Evolutionary conservation across 2,797 vertebrate species (phyloP).

Genomic region (Acomys russatus): DNA sequence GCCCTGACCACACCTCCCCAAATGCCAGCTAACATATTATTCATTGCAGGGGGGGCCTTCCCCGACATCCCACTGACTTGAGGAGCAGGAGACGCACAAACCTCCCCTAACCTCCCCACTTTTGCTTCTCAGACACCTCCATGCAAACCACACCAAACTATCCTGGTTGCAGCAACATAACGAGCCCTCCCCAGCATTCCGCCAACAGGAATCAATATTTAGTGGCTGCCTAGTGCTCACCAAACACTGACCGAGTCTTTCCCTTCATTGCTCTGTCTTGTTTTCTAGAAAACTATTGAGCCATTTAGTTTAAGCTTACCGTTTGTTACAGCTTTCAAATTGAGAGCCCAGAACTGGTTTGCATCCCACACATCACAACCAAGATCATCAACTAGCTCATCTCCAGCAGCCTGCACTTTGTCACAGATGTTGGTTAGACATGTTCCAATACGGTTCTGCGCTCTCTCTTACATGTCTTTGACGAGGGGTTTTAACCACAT

Average conservation of each 20-base stretch:
- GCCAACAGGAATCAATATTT: neutral
- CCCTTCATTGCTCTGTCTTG: neutral
- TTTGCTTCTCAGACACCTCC: neutral
- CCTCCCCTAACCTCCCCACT: neutral
- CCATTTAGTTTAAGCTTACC: conserved; percentile 12
- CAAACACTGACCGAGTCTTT: neutral
- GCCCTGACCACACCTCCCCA: neutral
- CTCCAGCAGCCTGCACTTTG: neutral
- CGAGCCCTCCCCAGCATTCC: neutral
- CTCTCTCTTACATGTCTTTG: neutral
- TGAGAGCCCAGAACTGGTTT: neutral
- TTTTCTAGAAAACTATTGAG: conserved; percentile 21
- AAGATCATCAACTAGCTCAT: neutral
- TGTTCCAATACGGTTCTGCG: neutral
- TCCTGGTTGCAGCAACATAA: neutral
- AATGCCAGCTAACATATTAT: neutral
- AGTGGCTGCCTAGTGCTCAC: neutral
- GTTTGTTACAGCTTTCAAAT: conserved; percentile 10
- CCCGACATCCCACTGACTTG: neutral
- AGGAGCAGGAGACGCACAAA: neutral
- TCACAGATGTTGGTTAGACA: neutral
- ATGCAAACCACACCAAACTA: neutral
- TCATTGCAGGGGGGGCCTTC: neutral
- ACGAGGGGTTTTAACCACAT: conserved; percentile 9
- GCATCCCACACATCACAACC: neutral